A percentile compares a stretch with the other conserved stretches of the same genome.
These are phyloP conservation scores for Varanus salvator DNA, from an alignment of 2,113 vertebrate genomes.

Conservation along the genomic window DNA sequence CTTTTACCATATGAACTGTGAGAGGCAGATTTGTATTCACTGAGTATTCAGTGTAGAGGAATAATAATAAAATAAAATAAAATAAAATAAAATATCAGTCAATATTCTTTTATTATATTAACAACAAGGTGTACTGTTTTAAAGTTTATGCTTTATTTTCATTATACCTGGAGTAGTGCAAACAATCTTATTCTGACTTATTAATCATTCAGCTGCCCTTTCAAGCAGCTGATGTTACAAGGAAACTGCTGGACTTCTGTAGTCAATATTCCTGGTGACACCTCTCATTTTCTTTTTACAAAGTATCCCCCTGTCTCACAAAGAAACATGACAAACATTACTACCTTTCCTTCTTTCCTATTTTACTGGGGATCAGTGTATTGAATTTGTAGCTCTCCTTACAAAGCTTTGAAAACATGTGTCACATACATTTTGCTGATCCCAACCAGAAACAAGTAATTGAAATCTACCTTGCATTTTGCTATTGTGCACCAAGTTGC, in stretches of 20 bases:
- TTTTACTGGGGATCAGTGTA: neutral
- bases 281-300: neutral
- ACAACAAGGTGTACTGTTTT: neutral
- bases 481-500: neutral
- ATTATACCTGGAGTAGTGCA: neutral
- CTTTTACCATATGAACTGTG: neutral
- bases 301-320: neutral
- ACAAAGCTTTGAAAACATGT: neutral
- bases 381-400: neutral
- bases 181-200: neutral
- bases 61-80: neutral
- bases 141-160: neutral
- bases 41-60: neutral
- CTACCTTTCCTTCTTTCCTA: neutral
- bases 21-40: neutral
- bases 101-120: neutral
- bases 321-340: neutral
- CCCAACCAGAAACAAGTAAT: neutral
- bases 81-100: neutral
- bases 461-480: slow-evolving; percentile 3
- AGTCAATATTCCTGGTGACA: neutral
- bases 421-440: neutral
- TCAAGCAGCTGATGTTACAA: neutral
- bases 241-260: neutral
- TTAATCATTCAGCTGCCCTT: neutral